Base-by-base conservation (phyloP, 2,888 invertebrate genomes). In the Phortica magna region DNA sequence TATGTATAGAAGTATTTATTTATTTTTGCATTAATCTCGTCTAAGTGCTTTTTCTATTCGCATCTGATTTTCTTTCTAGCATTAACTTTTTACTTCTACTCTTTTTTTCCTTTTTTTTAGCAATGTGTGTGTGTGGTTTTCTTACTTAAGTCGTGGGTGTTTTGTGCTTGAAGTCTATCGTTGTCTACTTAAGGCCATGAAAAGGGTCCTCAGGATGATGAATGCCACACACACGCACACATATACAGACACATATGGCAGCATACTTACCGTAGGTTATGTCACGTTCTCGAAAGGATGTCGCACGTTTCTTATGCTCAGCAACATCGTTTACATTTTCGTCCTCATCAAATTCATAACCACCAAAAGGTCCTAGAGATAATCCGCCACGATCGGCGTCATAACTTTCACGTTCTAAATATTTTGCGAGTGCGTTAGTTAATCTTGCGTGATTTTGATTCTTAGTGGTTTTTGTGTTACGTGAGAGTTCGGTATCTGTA, bases 221-320 rank as follows among this genome's bases (percentile, higher is more conserved):
- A 61, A 61, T 22, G 19, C 61, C 19, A 78, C 75, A 57, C 64
- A n/a, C 4, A 22, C 72, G n/a, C n/a, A n/a, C n/a, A n/a, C n/a
- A 68, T 22, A 72, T 31, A 72, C 72, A n/a, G 4, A 57, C 61
- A 64, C 41, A 70, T 31, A 31, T 31, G 31, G 31, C 57, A 42
- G 9, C 75, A 19, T 77, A 89, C 90, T 89, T 88, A 91, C 91
- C 91, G 80, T 88, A 89, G 79, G 90, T 89, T 81, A 88, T 89
- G 76, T 90, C 90, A 81, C 92, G 88, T 83, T 92, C 91, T 76
- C 91, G 90, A 83, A 92, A 92, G 75, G 88, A 83, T 61, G 91
- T 90, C 64, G 90, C 83, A 77, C 91, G 91, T 61, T 89, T 88
- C 79, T 90, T 90, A 76, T 90, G 90, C 59, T 90, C 88, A 22